These are phyloP conservation scores for Pterocles burchelli DNA, from an alignment of 2,113 vertebrate genomes.

Conservation along the genomic window DNA sequence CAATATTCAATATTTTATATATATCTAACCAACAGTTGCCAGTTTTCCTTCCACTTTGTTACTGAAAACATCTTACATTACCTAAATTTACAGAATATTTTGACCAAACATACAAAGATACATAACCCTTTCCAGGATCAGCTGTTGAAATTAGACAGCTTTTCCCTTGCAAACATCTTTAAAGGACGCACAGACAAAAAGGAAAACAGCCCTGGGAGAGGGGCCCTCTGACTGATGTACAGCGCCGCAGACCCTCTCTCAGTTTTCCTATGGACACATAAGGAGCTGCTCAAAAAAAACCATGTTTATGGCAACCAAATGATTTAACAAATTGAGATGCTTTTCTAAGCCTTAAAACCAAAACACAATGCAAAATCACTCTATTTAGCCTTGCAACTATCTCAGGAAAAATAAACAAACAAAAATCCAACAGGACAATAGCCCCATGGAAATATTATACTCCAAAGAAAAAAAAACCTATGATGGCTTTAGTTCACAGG, in stretches of 20 bases:
- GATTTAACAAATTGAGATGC: background rate
- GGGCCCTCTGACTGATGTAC: background rate
- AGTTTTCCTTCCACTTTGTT: background rate
- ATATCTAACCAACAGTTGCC: background rate
- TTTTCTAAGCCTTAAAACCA: background rate
- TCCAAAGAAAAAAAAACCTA: background rate
- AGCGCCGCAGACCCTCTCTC: background rate
- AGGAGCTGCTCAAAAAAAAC: background rate
- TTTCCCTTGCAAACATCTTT: background rate
- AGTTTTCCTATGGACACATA: fast-evolving
- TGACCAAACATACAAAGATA: background rate
- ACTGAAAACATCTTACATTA: background rate
- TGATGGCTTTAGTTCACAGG: background rate
- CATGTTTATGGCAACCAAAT: background rate
- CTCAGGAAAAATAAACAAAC: background rate
- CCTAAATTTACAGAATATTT: background rate
- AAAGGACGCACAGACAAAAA: background rate
- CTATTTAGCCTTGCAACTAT: background rate
- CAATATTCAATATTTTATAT: background rate
- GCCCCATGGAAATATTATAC: background rate
- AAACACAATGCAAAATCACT: background rate
- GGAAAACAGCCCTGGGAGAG: fast-evolving
- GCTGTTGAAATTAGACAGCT: background rate
- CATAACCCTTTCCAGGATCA: background rate
- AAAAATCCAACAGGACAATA: background rate